phyloP scores from a whole-genome alignment of 2,113 vertebrate species.

The Brienomyrus longianalis region DNA sequence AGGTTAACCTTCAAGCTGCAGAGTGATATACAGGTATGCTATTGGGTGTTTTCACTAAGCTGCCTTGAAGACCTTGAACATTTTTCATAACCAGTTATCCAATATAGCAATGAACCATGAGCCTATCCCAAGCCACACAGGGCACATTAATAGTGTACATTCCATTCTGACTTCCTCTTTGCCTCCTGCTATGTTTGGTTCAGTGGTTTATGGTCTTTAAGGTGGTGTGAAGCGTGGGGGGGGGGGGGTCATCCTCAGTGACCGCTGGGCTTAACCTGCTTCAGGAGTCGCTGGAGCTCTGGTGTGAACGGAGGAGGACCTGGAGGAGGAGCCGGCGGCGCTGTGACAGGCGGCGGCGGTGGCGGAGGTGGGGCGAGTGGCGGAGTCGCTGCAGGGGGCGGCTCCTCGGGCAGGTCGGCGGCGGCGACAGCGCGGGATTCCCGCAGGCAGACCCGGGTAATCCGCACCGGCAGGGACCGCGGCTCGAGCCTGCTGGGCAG shows the following conservation, averaged over 20 bases:
- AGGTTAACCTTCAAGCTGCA: neutral
- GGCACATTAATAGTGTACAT: neutral
- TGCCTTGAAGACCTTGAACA: neutral
- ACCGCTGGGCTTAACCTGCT: constrained; percentile 1
- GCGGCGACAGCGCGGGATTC: constrained; percentile 85
- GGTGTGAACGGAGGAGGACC: constrained; percentile 69
- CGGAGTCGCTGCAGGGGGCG: neutral
- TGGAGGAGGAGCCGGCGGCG: constrained; percentile 51
- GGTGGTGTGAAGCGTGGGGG: neutral
- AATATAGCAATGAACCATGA: neutral
- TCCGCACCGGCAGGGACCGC: constrained; percentile 89
- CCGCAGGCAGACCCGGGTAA: constrained; percentile 88
- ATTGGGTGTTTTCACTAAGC: neutral
- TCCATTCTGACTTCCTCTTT: neutral
- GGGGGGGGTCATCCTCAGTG: neutral
- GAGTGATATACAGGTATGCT: neutral
- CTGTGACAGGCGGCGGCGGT: constrained; percentile 41
- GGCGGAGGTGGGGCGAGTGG: constrained; percentile 21
- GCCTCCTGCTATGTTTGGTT: neutral
- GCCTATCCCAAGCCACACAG: neutral
- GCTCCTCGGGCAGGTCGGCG: constrained; percentile 72
- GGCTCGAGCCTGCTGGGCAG: constrained; percentile 92
- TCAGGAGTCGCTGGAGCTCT: constrained; percentile 96
- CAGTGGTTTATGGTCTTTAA: neutral
- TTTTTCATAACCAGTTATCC: neutral